phyloP scores from a whole-genome alignment of 2,113 vertebrate genomes.

The Hiodon tergisus region DNA sequence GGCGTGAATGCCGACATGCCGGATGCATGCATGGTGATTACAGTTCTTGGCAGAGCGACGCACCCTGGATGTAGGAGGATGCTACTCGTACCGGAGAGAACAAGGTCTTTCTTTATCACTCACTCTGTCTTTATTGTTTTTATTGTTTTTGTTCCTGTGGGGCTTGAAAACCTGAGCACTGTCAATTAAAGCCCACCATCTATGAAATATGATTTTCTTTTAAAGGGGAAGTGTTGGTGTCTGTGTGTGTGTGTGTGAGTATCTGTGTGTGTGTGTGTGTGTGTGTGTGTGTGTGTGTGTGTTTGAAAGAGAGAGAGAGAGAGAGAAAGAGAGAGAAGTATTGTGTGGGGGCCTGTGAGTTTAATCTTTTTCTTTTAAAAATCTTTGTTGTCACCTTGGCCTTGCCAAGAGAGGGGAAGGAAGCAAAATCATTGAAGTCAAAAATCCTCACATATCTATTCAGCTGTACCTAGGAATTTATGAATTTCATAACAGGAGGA shows the following conservation, averaged over 20 bases:
- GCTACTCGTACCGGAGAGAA: slow-evolving; percentile 23
- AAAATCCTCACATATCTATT: no score
- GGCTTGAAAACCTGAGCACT: slow-evolving; percentile 34
- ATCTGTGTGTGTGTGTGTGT: neutral
- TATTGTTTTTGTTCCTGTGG: slow-evolving; percentile 45
- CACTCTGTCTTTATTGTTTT: slow-evolving; percentile 47
- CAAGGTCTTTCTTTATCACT: slow-evolving; percentile 42
- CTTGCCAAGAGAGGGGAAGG: no score
- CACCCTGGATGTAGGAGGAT: slow-evolving; percentile 37
- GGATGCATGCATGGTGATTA: neutral
- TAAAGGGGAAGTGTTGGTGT: slow-evolving; percentile 33
- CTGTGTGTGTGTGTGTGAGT: slow-evolving; percentile 18
- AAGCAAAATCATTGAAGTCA: no score
- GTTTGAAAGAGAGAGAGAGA: no score
- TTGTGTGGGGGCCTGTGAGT: neutral
- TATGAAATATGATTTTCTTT: slow-evolving; percentile 38
- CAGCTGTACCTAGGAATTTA: no score
- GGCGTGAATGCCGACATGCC: no score
- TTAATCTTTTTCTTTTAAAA: neutral
- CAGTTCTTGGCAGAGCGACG: slow-evolving; percentile 11
- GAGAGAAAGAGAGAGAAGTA: no score
- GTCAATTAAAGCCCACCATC: slow-evolving; percentile 43
- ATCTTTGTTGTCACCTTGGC: neutral
- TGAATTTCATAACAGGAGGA: no score
- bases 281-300: slow-evolving; percentile 13